A percentile compares a stretch with the other conserved stretches of the same genome.
Conservation (phyloP, 2,797 vertebrate species). For the Pteropus rufus region DNA sequence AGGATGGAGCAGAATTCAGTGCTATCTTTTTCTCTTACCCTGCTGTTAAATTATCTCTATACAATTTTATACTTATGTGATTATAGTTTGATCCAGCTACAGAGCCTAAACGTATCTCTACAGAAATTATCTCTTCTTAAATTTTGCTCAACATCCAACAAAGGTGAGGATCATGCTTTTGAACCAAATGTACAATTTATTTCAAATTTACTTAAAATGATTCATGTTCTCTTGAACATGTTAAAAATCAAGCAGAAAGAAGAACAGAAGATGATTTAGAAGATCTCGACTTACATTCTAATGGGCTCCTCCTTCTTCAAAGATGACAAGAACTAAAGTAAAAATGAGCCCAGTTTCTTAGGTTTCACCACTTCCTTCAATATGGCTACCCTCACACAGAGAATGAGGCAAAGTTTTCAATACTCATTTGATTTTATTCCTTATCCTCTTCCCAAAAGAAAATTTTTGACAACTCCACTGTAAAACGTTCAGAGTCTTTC, state of each 20-base stretch:
- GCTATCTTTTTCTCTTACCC: background rate
- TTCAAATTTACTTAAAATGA: background rate
- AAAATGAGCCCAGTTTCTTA: background rate
- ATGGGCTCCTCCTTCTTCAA: background rate
- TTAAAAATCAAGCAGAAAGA: background rate
- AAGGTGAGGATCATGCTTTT: background rate
- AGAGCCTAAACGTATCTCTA: background rate
- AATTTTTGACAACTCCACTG: background rate
- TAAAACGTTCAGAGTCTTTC: background rate
- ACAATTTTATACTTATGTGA: background rate
- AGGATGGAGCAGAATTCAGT: background rate
- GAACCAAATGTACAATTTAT: background rate
- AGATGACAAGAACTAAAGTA: background rate
- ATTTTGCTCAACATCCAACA: background rate
- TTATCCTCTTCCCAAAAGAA: background rate
- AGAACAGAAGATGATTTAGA: background rate
- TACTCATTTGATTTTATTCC: background rate
- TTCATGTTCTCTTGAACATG: background rate
- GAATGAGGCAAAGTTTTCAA: background rate
- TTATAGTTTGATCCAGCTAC: background rate
- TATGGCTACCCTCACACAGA: background rate
- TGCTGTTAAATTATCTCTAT: background rate
- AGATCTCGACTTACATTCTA: background rate
- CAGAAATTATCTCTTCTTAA: background rate
- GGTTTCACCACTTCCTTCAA: background rate